Percentiles rank a stretch among this genome's conserved stretches.
These are phyloP conservation scores for Centroberyx gerrardi DNA, from an alignment of 2,797 vertebrate species.

Conservation along the genomic window DNA sequence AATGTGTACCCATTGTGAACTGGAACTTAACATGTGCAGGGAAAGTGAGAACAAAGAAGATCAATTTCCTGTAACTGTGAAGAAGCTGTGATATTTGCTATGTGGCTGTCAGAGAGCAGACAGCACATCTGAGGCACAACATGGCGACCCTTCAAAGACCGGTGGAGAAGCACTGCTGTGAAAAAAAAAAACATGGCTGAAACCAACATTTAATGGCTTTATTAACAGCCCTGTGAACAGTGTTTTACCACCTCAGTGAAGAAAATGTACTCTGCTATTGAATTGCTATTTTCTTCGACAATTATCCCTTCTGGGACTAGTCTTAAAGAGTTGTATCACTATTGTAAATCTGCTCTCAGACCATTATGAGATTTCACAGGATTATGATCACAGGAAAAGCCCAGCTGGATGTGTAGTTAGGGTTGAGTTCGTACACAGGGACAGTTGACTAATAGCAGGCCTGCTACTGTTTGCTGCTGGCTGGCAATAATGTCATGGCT, in stretches of 20 bases:
- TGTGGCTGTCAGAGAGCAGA: conserved; percentile 54
- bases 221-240: not conserved
- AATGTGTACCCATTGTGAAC: not conserved
- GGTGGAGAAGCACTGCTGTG: conserved; percentile 8
- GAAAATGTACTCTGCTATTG: not conserved
- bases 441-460: not conserved
- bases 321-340: not conserved
- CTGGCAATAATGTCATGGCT: not conserved
- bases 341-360: conserved; percentile 11
- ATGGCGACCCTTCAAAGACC: conserved; percentile 33
- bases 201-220: too few species aligned
- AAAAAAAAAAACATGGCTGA: not conserved
- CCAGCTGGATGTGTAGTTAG: not conserved
- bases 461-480: not conserved
- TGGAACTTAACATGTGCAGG: not conserved
- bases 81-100: conserved; percentile 74
- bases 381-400: conserved; percentile 9
- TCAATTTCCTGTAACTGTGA: conserved; percentile 67
- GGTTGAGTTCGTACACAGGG: not conserved
- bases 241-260: not conserved
- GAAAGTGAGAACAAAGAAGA: conserved; percentile 52
- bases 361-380: conserved; percentile 8
- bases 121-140: conserved; percentile 51
- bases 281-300: not conserved
- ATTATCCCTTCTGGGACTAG: not conserved